Base-by-base conservation (phyloP, 2,888 invertebrate genomes). In the Saturnia pavonia region DNA sequence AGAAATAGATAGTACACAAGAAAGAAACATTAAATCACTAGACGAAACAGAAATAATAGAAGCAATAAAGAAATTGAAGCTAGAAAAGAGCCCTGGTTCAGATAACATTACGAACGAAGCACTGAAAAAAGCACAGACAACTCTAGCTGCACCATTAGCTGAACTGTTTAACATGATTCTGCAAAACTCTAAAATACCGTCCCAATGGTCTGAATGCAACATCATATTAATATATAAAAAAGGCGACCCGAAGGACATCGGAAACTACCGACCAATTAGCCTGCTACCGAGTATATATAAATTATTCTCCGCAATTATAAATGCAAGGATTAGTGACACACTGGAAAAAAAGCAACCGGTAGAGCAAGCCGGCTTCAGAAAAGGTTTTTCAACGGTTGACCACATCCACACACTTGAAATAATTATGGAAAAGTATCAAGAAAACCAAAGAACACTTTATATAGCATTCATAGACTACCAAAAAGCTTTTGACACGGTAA, bases 241-340 rank as follows among this genome's bases (percentile, higher is more conserved):
- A 69, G 73, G 73, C 6, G 69, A 70, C 22, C 74, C 74, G 6
- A 43, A 69, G 2, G 63, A 75, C 22, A 72, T 76, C 3, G 22
- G 25, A 1, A 77, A 77, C 68, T 76, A 77, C 22, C 70, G 76
- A 54, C 77, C 72, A 7, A 73, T 73, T 60, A 72, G 73, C 40
- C 69, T 75, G 1, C 27, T 73, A 22, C 67, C 75, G 0, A 70
- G 68, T n/a, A 16, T 73, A 25, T 75, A 75, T 19, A 75, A 75
- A 69, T 27, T 74, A 0, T 76, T 69, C 54, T 71, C 72, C 8
- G 43, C 72, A 19, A 73, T 75, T 48, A 48, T 74, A 54, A n/a
- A 69, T 8, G 48, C 65, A 7, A 73, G 69, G 70, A 69, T 75
- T 42, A 70, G 22, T 14, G 6, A 8, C 16, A n/a, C 2, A 7